phyloP scores from a whole-genome alignment of 2,888 invertebrate species.

The Scaptomyza flava region DNA sequence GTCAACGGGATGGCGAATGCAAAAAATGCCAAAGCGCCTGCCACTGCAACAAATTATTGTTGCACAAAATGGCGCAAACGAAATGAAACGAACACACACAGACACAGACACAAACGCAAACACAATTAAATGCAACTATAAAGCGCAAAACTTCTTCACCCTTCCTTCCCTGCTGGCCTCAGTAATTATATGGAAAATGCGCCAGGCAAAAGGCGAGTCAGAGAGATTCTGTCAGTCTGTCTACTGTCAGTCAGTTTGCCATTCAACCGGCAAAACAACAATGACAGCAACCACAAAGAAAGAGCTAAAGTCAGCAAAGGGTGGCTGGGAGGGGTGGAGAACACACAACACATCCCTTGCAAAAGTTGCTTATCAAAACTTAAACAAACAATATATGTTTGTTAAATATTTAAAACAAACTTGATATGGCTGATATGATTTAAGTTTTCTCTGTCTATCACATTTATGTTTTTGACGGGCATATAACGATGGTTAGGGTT shows the following conservation, averaged over 20 bases:
- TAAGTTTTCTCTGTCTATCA: not conserved
- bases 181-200: constrained; percentile 71
- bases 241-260: constrained; percentile 1
- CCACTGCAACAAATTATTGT: constrained; percentile 66
- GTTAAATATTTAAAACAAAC: not conserved
- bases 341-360: constrained; percentile 2
- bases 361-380: not conserved
- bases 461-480: not conserved
- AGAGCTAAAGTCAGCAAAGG: not conserved
- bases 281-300: constrained; percentile 29
- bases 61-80: constrained; percentile 63
- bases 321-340: too few species aligned
- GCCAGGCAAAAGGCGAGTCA: constrained; percentile 21
- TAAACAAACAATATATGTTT: not conserved
- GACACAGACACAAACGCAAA: constrained; percentile 18
- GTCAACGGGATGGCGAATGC: constrained; percentile 39
- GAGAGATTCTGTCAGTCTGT: constrained; percentile 10
- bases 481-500: not conserved
- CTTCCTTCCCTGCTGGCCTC: constrained; percentile 4
- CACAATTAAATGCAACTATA: constrained; percentile 69
- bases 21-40: constrained; percentile 51
- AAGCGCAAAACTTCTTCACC: constrained; percentile 46
- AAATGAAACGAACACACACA: constrained; percentile 19
- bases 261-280: constrained; percentile 47
- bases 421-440: not conserved